Base-by-base conservation (phyloP, 2,113 vertebrate species). In the Pseudorasbora parva region DNA sequence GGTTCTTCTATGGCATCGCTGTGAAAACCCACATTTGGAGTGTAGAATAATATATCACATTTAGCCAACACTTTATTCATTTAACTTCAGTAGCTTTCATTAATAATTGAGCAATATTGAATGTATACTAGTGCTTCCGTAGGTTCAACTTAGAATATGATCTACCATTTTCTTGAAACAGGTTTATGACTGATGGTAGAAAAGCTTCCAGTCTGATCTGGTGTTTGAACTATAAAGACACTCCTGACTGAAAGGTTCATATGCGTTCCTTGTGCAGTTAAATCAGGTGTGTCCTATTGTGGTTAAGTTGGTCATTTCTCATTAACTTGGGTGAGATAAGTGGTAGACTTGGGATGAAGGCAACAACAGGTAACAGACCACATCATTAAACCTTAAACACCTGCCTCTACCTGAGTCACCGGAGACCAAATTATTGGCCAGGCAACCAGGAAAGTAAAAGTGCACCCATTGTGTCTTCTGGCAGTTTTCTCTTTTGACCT, bases 371-470 rank as follows among this genome's bases (percentile, higher is more conserved):
- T 84, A 85, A 82, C 82, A 80, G 85, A 82, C 75, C 85, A 83
- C 87, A 85, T 88, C 83, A 87, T 88, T 88, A 88, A 86, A 64
- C 60, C 80, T 57, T 77, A 77, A 85, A 75, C 80, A 83, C 45
- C 60, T 77, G 54, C 71, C 33, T 72, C 60, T 60, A 14, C 23
- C 60, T 15, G 25, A 37, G 60, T 86, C 87, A 84, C 45, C 33
- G 11, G 87, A 85, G 87, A 88, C 59, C 47, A 86, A 80, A 86
- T 86, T 86, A 88, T 21, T 51, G 82, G 51, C 68, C 41, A 72
- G 78, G 54, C 12, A 37, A 27, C 2, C 37, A 49, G 71, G 69
- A 83, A 19, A 76, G 25, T 47, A 62, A 59, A 79, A 86, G 60
- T 73, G 78, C 59, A 74, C 17, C 64, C 72, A 73, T 69, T 79